Evolutionary conservation across 2,888 invertebrate genomes (phyloP).

Genomic region (Gastracanthus pulcherrimus): DNA sequence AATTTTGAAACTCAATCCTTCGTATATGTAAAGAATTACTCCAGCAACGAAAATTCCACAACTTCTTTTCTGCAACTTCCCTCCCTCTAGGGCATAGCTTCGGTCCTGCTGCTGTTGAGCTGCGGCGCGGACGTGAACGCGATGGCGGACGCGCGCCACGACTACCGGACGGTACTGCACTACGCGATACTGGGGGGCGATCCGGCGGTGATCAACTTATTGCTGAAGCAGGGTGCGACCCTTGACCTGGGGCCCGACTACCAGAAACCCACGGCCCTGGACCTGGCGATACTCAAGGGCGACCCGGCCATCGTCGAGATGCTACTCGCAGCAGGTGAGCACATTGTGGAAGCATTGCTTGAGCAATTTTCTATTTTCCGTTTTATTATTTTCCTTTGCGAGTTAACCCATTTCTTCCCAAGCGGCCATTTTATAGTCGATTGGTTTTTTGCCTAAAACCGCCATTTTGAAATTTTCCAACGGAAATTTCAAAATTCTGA

Average conservation of each 20-base stretch:
- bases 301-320: slow-evolving; percentile 86
- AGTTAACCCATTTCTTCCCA: too few species aligned
- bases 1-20: too few species aligned
- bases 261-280: slow-evolving; percentile 88
- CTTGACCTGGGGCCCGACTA: slow-evolving; percentile 83
- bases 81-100: slow-evolving; percentile 83
- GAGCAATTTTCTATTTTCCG: neutral
- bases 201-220: slow-evolving; percentile 84
- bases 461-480: too few species aligned
- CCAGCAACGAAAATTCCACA: neutral
- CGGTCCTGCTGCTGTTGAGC: slow-evolving; percentile 86
- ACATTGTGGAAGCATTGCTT: neutral
- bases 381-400: too few species aligned
- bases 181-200: slow-evolving; percentile 91
- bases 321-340: slow-evolving; percentile 83
- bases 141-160: slow-evolving; percentile 91
- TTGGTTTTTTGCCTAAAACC: too few species aligned
- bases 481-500: too few species aligned
- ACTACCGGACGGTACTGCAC: slow-evolving; percentile 92
- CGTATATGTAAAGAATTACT: neutral
- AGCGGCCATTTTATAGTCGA: too few species aligned
- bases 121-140: slow-evolving; percentile 93
- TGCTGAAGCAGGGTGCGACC: slow-evolving; percentile 90
- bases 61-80: too few species aligned
- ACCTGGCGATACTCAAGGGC: slow-evolving; percentile 91